These are phyloP conservation scores for Apamea monoglypha DNA, from an alignment of 2,888 invertebrate species.

Conservation along the genomic window DNA sequence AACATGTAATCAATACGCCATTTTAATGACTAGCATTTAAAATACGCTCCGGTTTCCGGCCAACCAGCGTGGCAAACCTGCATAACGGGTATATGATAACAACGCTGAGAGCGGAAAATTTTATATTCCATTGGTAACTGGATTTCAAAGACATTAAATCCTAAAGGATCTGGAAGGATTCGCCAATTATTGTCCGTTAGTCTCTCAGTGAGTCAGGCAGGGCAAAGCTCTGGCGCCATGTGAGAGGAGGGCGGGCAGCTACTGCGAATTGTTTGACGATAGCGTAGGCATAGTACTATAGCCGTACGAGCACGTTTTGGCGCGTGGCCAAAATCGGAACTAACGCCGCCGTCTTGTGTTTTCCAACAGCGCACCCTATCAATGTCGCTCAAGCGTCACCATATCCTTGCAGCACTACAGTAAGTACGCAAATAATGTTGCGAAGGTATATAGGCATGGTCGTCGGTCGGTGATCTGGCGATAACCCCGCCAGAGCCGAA, in stretches of 20 bases:
- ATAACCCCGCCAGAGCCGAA: constrained; percentile 55
- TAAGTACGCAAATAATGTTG: constrained; percentile 20
- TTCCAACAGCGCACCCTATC: background rate
- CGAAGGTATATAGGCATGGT: constrained; percentile 32
- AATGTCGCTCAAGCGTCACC: too few relatives aligned
- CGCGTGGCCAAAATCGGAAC: background rate
- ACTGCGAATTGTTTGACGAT: background rate
- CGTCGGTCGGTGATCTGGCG: constrained; percentile 44
- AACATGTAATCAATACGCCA: constrained; percentile 25
- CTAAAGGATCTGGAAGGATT: background rate
- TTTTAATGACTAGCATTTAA: constrained; percentile 16
- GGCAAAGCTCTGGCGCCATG: background rate
- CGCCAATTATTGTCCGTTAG: background rate
- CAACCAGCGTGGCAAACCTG: background rate
- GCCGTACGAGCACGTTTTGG: background rate
- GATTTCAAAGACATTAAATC: background rate
- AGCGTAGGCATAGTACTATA: background rate
- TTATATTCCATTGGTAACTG: too few relatives aligned
- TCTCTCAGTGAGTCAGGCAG: background rate
- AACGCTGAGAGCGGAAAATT: background rate
- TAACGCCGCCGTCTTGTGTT: background rate
- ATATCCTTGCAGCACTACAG: background rate
- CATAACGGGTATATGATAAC: background rate
- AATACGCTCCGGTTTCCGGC: constrained; percentile 19
- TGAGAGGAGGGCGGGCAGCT: background rate